Evolutionary conservation across 1,140 invertebrate genomes (phyloP).

Genomic region (Cotesia vestalis): DNA sequence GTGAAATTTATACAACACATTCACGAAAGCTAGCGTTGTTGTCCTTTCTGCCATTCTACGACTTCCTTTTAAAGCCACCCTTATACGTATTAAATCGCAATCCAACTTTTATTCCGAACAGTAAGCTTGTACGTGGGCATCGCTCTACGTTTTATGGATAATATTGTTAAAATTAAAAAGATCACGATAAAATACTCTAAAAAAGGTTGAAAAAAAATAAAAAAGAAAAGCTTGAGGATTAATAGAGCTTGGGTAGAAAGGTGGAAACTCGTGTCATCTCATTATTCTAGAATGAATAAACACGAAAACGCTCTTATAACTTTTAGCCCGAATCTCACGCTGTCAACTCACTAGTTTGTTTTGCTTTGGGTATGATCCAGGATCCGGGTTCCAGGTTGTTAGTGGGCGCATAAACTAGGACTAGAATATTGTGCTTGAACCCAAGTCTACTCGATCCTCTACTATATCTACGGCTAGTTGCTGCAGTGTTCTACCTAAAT

Average conservation of each 20-base stretch:
- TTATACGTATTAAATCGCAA: neutral
- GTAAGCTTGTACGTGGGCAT: no score
- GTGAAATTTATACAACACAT: conserved; percentile 42
- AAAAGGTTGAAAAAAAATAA: neutral
- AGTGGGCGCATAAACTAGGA: no score
- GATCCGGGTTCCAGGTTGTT: no score
- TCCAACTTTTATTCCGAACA: no score
- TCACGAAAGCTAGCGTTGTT: neutral
- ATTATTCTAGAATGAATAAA: neutral
- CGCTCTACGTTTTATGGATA: neutral
- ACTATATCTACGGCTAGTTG: no score
- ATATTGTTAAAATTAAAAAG: no score
- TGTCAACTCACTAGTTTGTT: neutral
- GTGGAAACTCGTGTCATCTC: neutral
- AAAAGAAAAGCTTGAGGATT: neutral
- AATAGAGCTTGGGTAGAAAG: neutral
- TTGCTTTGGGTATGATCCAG: neutral
- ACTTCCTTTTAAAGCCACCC: neutral
- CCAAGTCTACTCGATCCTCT: no score
- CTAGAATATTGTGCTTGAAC: no score
- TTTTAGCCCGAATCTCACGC: neutral
- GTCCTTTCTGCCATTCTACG: neutral
- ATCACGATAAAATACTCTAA: no score
- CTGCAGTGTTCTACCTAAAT: no score
- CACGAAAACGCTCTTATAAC: conserved; percentile 1